phyloP scores from a whole-genome alignment of 2,797 vertebrate genomes.

The Myripristis jacobus region DNA sequence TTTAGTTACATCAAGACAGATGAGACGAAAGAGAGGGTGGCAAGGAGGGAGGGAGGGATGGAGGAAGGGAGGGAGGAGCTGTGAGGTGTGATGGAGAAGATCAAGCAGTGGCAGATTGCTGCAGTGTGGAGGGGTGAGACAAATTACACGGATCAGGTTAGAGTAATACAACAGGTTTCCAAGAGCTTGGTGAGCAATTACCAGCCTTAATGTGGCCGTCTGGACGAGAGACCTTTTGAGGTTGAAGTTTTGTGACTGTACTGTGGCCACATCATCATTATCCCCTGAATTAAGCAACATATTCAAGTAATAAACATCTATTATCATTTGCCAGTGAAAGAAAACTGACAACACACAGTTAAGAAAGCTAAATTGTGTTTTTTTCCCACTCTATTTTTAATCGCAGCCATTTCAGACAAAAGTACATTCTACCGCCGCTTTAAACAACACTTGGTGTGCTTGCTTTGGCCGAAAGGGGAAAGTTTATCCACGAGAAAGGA shows the following conservation, averaged over 20 bases:
- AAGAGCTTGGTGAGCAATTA: background rate
- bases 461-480: slow-evolving; percentile 52
- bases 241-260: too few relatives aligned
- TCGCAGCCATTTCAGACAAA: slow-evolving; percentile 15
- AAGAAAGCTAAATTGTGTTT: slow-evolving; percentile 8
- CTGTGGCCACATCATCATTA: background rate
- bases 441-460: slow-evolving; percentile 18
- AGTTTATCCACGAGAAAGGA: slow-evolving; percentile 49
- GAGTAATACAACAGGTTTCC: background rate
- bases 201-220: too few relatives aligned
- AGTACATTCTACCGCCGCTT: background rate
- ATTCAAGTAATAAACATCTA: background rate
- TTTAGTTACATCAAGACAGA: slow-evolving; percentile 34
- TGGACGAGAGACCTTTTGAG: background rate
- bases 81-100: slow-evolving; percentile 30
- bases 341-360: slow-evolving; percentile 3
- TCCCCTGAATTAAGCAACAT: background rate
- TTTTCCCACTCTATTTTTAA: slow-evolving; percentile 19
- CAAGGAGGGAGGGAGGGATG: background rate
- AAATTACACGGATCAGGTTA: background rate
- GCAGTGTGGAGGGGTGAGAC: slow-evolving; percentile 1
- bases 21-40: slow-evolving; percentile 11
- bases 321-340: background rate
- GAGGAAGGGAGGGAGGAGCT: background rate
- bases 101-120: background rate